These are phyloP conservation scores for Drosophila navojoa DNA, from an alignment of 1,140 invertebrate genomes.

Conservation along the genomic window DNA sequence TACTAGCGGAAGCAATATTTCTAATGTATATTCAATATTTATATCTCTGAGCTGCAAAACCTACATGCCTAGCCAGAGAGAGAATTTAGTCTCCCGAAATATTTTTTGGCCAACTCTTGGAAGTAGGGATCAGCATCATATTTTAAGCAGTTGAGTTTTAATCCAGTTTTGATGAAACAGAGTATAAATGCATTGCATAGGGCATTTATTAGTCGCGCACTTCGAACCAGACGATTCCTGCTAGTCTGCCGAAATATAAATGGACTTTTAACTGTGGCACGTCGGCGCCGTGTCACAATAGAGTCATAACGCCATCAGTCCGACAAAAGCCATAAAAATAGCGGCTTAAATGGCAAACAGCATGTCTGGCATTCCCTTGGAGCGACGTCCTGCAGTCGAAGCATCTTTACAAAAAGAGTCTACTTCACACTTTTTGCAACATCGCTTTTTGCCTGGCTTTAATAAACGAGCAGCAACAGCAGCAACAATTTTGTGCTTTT, in stretches of 20 bases:
- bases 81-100: no score
- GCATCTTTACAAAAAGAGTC: constrained; percentile 30
- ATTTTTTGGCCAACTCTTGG: no score
- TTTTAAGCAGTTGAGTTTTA: no score
- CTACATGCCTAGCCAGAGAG: no score
- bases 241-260: constrained; percentile 28
- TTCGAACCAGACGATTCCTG: background rate
- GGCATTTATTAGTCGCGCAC: background rate
- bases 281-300: constrained; percentile 67
- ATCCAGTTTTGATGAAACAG: no score
- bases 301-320: constrained; percentile 73
- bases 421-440: constrained; percentile 58
- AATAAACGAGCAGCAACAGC: constrained; percentile 34
- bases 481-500: constrained; percentile 69
- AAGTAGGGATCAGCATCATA: no score
- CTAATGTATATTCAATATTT: no score
- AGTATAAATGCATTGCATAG: no score
- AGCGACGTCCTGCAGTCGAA: background rate
- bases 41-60: no score
- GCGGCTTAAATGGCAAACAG: constrained; percentile 68
- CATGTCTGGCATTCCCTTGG: constrained; percentile 55
- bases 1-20: no score
- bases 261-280: constrained; percentile 60
- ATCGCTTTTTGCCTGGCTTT: constrained; percentile 38
- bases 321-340: constrained; percentile 71